A percentile compares a stretch with the other conserved stretches of the same genome.
Conservation (phyloP, 2,888 invertebrate genomes). For the Acronicta leporina region DNA sequence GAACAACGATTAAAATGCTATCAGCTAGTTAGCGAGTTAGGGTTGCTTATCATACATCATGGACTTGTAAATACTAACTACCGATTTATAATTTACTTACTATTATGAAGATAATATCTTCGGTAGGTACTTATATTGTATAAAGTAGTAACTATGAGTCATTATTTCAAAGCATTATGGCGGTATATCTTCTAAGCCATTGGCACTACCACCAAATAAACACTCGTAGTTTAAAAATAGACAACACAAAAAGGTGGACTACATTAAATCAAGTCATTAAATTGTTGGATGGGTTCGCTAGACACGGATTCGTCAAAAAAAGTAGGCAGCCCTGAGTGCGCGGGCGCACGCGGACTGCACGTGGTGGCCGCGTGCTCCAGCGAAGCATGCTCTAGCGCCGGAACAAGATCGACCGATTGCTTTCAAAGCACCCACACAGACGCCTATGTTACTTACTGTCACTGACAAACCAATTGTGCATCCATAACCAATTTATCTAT, state of each 20-base stretch:
- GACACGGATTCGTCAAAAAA: constrained; percentile 17
- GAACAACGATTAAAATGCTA: constrained; percentile 13
- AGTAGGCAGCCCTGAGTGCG: constrained; percentile 37
- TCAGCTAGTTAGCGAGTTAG: constrained; percentile 5
- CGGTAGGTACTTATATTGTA: no score
- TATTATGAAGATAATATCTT: no score
- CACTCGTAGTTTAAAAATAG: constrained; percentile 1
- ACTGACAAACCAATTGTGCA: constrained; percentile 19
- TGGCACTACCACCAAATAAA: background rate
- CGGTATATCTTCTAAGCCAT: no score
- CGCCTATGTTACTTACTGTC: constrained; percentile 14
- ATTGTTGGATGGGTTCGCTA: constrained; percentile 15
- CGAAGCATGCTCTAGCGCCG: constrained; percentile 32
- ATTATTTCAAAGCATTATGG: no score
- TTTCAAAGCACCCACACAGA: constrained; percentile 16
- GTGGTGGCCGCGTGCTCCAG: constrained; percentile 51
- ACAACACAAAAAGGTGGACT: constrained; percentile 11
- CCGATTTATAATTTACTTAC: no score
- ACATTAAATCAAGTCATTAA: constrained; percentile 14
- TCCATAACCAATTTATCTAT: constrained; percentile 34
- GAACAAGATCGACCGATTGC: constrained; percentile 29
- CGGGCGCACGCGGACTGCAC: constrained; percentile 43
- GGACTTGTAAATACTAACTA: no score
- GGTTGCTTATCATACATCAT: background rate
- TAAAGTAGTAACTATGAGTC: no score